Evolutionary conservation across 2,797 vertebrate species (phyloP), one percentile per base, ranked within the genome.

Genomic region (Enteromius argenteus): DNA sequence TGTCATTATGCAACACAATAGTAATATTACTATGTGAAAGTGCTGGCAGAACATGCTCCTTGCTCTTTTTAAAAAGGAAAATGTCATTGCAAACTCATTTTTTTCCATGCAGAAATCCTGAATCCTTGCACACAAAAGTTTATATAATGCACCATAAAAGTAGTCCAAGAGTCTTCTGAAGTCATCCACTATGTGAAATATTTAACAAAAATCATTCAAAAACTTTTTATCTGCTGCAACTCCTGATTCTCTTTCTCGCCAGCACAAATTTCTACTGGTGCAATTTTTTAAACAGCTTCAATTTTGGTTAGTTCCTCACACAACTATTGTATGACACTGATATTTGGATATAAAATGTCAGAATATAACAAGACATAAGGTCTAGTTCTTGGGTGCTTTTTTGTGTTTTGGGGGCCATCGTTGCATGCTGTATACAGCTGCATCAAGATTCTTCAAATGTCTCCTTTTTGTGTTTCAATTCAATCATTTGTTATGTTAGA

Each of bases 401-500:
- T 51, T 35, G 30, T 15, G 19, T 39, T 53, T 56, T 39, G 14
- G 13, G 10, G 53, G 71, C 27, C 27, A 32, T 74, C 10, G 0
- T 51, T 51, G 10, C 19, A 53, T 56, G 49, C 53, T 19, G 53
- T 58, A 44, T 60, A 62, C 15, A 3, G 30, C 62, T 64, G 30
- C 15, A 64, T 32, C 6, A 66, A 64, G 14, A 77, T 69, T 27
- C 10, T 21, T 78, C 10, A 39, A 79, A 37, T 3, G 8, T 10
- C 9, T 68, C 7, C 17, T 56, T 53, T 66, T 27, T 27, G 6
- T 15, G 7, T 68, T 68, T 17, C 10, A 44, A 3, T 35, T 17
- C 32, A 42, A 5, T 46, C 39, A 71, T 85, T 39, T 58, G n/a
- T 27, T 44, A 30, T 81, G 42, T 72, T 84, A 15, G 7, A 46